Evolutionary conservation across 2,888 invertebrate species (phyloP).

Genomic region (Diaperis boleti): DNA sequence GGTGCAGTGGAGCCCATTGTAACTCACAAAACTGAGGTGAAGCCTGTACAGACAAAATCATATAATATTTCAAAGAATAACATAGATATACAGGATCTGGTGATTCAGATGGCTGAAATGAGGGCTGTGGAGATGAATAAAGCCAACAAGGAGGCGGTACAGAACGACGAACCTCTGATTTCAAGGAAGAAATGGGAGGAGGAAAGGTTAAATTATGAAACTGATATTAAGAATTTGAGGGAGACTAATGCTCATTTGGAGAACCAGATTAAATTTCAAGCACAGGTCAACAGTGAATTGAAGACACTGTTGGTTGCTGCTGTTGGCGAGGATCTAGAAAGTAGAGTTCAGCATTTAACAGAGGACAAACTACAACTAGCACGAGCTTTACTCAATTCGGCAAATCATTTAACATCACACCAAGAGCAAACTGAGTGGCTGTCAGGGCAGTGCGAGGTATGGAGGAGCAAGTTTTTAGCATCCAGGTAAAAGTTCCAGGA

Average conservation of each 20-base stretch:
- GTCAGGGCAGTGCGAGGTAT: constrained; percentile 95
- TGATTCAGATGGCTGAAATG: constrained; percentile 78
- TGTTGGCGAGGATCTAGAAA: constrained; percentile 93
- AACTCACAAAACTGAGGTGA: constrained; percentile 66
- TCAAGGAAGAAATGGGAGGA: constrained; percentile 63
- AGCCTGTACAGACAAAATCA: constrained; percentile 61
- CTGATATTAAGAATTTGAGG: constrained; percentile 73
- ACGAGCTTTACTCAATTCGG: constrained; percentile 85
- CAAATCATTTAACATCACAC: constrained; percentile 87
- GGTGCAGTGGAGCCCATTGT: constrained; percentile 86
- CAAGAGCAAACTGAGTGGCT: constrained; percentile 95
- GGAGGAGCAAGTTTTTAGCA: constrained; percentile 96
- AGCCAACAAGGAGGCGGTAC: constrained; percentile 63
- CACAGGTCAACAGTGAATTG: constrained; percentile 90
- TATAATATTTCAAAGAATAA: constrained; percentile 66
- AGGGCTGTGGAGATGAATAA: constrained; percentile 74
- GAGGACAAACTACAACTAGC: constrained; percentile 93
- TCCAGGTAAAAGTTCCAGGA: constrained; percentile 75
- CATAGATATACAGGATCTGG: constrained; percentile 71
- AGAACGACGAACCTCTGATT: constrained; percentile 63
- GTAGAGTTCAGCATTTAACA: constrained; percentile 88
- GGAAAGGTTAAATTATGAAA: constrained; percentile 70
- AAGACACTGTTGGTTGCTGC: constrained; percentile 94
- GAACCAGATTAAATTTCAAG: constrained; percentile 87
- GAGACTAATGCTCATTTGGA: constrained; percentile 80